Evolutionary conservation across 2,113 vertebrate species (phyloP), one percentile per base, ranked within the genome.

Genomic region (Spea bombifrons): DNA sequence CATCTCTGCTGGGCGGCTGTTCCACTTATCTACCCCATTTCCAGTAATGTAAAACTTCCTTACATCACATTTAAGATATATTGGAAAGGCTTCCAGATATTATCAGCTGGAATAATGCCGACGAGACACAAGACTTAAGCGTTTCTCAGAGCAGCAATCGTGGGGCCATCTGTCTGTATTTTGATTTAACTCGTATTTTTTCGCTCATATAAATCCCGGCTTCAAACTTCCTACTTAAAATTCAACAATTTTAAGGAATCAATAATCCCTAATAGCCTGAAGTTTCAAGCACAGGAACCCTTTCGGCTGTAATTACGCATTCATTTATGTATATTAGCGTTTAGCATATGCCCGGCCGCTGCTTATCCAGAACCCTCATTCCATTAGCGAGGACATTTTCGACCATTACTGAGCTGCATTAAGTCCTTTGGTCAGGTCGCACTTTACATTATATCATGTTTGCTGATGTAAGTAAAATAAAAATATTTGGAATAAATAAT

Each of bases 331-430:
- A 79, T 72, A 79, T 79, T 79, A 78, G 68, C 30, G 52, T 30
- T 65, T 71, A 79, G 49, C 69, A 79, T 72, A 71, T 79, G 76
- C 69, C 70, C 48, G 45, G 46, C 63, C 67, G 71, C 59, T 59
- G 71, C 63, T 73, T 64, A 80, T 63, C 70, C 50, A 80, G 49
- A 73, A 72, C 53, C 50, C 50, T 66, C 43, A 12, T 66, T 73
- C 77, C 77, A 80, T 80, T 80, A 80, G 52, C 77, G 73, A 66
- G 64, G 77, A 80, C 77, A 80, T 80, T 80, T 80, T 52, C 49
- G 73, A 46, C 30, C 57, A 72, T 73, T 80, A 73, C 53, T 66
- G 64, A 65, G 73, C 70, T 65, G 69, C 49, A 79, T 79, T 72
- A 66, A 59, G 46, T 73, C 66, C 3, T 80, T 65, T 72, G 48